phyloP scores from a whole-genome alignment of 2,113 vertebrate genomes.

The Poeciliopsis turrubarensis region DNA sequence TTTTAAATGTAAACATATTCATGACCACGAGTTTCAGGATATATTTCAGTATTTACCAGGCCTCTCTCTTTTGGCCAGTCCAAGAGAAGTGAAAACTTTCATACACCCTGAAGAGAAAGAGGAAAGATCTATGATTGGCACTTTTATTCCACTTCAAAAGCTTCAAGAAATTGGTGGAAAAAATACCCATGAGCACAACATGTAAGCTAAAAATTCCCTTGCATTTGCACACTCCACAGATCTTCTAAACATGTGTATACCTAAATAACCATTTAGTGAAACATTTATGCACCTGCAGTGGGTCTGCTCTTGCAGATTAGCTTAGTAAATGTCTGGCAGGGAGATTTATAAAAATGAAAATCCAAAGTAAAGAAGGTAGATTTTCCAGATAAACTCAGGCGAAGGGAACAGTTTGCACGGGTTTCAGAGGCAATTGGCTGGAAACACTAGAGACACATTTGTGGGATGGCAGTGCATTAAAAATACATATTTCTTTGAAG shows the following conservation, averaged over 20 bases:
- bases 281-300: background rate
- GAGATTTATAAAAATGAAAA: background rate
- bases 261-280: background rate
- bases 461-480: background rate
- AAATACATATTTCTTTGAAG: background rate
- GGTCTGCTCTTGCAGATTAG: constrained; percentile 10
- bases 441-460: constrained; percentile 4
- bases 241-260: background rate
- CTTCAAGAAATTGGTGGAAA: constrained; percentile 36
- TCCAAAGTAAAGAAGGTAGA: constrained; percentile 18
- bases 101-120: background rate
- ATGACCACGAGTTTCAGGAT: no score
- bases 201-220: constrained; percentile 17
- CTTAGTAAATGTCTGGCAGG: background rate
- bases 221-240: background rate
- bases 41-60: no score
- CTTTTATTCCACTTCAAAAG: constrained; percentile 9
- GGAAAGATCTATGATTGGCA: constrained; percentile 16
- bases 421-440: constrained; percentile 15
- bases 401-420: constrained; percentile 10
- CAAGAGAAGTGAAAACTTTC: background rate
- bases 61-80: no score
- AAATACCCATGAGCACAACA: constrained; percentile 8
- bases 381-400: constrained; percentile 1
- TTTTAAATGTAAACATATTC: no score